These are phyloP conservation scores for Malthinus seriepunctatus DNA, from an alignment of 2,888 invertebrate species.

Conservation along the genomic window DNA sequence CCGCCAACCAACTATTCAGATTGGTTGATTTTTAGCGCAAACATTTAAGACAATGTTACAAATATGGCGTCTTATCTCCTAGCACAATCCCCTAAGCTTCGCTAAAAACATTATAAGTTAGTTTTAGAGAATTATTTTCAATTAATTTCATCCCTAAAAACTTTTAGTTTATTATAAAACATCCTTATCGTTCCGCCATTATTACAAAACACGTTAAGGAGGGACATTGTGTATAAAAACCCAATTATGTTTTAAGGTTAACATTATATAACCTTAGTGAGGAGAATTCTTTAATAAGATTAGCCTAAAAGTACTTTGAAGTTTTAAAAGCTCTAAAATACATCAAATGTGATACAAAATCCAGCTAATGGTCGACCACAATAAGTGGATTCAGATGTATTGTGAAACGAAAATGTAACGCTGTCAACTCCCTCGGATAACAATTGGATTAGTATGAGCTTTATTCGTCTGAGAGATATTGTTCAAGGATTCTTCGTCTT, in stretches of 20 bases:
- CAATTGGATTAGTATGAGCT: constrained; percentile 36
- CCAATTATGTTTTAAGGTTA: constrained; percentile 4
- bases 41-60: too few relatives aligned
- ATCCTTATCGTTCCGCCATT: too few relatives aligned
- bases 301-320: constrained; percentile 14
- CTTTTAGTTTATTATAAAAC: too few relatives aligned
- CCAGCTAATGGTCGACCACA: constrained; percentile 28
- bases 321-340: constrained; percentile 27
- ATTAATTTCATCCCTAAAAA: too few relatives aligned
- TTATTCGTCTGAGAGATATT: constrained; percentile 31
- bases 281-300: constrained; percentile 13
- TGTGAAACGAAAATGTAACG: constrained; percentile 33
- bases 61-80: too few relatives aligned
- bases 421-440: constrained; percentile 32
- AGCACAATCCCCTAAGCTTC: too few relatives aligned
- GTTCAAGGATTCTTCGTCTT: constrained; percentile 28
- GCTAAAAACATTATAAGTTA: too few relatives aligned
- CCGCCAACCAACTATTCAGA: too few relatives aligned
- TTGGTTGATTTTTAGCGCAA: too few relatives aligned
- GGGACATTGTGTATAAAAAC: too few relatives aligned
- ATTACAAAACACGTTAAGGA: too few relatives aligned
- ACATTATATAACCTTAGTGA: neutral
- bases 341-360: constrained; percentile 26
- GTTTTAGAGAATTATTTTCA: too few relatives aligned
- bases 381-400: constrained; percentile 32